Conservation (phyloP, 2,888 invertebrate genomes). For the Geophilus truncorum region DNA sequence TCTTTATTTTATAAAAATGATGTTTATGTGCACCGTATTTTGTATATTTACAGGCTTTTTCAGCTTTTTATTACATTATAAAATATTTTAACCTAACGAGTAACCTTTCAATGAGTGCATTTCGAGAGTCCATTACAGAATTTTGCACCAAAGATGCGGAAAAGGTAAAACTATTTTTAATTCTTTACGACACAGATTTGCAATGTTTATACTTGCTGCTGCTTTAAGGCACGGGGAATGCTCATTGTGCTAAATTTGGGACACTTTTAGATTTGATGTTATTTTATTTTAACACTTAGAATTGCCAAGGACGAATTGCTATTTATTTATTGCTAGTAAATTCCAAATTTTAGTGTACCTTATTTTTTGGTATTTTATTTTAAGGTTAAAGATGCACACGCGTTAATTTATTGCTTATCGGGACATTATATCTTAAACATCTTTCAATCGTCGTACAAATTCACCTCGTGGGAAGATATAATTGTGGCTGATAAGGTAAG, state of each 20-base stretch:
- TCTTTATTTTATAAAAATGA: neutral
- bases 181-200: constrained; percentile 17
- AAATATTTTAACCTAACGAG: constrained; percentile 12
- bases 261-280: neutral
- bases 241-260: constrained; percentile 1
- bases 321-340: neutral
- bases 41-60: constrained; percentile 26
- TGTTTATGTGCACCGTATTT: neutral
- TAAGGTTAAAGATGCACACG: neutral
- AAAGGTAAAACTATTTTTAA: constrained; percentile 20
- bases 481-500: constrained; percentile 47
- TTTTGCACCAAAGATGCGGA: neutral
- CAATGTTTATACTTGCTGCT: neutral
- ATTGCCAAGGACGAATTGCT: neutral
- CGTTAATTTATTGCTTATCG: neutral
- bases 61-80: neutral
- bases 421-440: constrained; percentile 39
- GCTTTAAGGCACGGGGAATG: neutral
- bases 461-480: constrained; percentile 47
- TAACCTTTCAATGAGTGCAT: neutral
- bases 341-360: neutral
- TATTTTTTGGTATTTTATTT: neutral
- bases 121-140: neutral
- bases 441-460: constrained; percentile 48
- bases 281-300: neutral